Conservation (phyloP, 2,888 invertebrate genomes). For the Anodontia alba region DNA sequence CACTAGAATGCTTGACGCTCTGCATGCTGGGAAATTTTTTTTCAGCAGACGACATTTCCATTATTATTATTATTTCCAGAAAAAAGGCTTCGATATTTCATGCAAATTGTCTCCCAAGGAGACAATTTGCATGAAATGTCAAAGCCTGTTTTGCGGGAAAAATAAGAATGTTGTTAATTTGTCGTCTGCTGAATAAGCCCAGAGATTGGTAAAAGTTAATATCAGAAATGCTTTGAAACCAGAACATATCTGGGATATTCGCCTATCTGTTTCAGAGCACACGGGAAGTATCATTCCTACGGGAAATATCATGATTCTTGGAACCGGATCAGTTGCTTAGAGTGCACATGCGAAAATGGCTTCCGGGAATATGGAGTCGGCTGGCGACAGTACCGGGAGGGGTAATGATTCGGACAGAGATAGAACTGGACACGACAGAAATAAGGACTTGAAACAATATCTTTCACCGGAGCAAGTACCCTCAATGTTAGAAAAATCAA, state of each 20-base stretch:
- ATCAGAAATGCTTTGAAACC: neutral
- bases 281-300: neutral
- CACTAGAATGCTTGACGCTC: neutral
- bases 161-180: too few relatives aligned
- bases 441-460: constrained; percentile 25
- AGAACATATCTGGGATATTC: neutral
- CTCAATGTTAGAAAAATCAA: constrained; percentile 36
- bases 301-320: neutral
- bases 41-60: too few relatives aligned
- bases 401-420: neutral
- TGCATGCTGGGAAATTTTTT: too few relatives aligned
- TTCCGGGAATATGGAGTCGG: neutral
- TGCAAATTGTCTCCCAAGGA: too few relatives aligned
- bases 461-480: constrained; percentile 28
- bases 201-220: too few relatives aligned
- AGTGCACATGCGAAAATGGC: too few relatives aligned
- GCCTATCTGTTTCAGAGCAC: neutral
- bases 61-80: too few relatives aligned
- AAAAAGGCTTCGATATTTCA: too few relatives aligned
- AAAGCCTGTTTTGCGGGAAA: too few relatives aligned
- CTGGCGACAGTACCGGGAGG: neutral
- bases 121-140: too few relatives aligned
- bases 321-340: neutral
- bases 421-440: neutral
- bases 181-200: too few relatives aligned